phyloP scores from a whole-genome alignment of 2,888 invertebrate species.

The Plagodis pulveraria region DNA sequence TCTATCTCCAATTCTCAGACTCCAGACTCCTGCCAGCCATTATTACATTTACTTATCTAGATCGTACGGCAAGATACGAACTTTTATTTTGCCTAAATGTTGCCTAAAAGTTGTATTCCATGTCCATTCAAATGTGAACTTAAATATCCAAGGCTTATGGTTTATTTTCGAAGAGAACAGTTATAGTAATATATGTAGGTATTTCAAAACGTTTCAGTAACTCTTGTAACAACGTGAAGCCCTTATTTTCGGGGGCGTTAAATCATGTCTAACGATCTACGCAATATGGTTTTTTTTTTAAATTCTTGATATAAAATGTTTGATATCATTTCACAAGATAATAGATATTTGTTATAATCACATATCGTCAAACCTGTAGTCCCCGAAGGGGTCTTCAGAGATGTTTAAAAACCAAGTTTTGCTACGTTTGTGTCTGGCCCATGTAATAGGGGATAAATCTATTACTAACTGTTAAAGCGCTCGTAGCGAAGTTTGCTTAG shows the following conservation, averaged over 20 bases:
- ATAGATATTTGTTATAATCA: too few relatives aligned
- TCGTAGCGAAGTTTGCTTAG: too few relatives aligned
- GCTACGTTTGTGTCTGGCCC: too few relatives aligned
- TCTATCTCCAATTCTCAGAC: constrained; percentile 2
- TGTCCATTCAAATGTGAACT: neutral
- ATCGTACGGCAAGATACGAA: constrained; percentile 17
- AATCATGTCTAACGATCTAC: constrained; percentile 15
- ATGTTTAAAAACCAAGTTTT: too few relatives aligned
- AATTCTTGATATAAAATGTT: neutral
- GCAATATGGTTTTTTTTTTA: neutral
- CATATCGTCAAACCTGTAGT: too few relatives aligned
- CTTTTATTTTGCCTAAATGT: constrained; percentile 15
- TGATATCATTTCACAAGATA: too few relatives aligned
- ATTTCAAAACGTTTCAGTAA: constrained; percentile 18
- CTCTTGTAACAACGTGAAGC: constrained; percentile 8
- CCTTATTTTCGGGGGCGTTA: constrained; percentile 11
- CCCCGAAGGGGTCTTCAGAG: too few relatives aligned
- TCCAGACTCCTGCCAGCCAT: constrained; percentile 13
- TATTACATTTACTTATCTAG: constrained; percentile 22
- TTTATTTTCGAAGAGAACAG: neutral
- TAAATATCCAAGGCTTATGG: neutral
- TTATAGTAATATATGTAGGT: constrained; percentile 3
- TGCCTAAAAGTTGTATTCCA: constrained; percentile 2
- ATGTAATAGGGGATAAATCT: too few relatives aligned
- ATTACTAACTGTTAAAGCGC: too few relatives aligned